phyloP scores from a whole-genome alignment of 2,888 invertebrate genomes.

The Aleiodes alternator region DNA sequence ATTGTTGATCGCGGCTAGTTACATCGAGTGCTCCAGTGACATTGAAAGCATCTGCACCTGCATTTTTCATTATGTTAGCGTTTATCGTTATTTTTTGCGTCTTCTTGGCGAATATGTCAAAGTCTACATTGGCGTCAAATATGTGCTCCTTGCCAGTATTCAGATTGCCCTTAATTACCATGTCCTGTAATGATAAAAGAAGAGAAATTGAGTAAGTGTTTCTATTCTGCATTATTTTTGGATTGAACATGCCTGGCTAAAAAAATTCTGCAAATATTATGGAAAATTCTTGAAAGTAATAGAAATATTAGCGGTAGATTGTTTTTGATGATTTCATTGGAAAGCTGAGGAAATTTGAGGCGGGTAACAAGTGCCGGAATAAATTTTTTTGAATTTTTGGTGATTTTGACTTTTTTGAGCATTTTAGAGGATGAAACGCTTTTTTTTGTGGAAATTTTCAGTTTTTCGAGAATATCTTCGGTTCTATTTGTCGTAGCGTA shows the following conservation, averaged over 20 bases:
- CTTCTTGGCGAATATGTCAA: slow-evolving; percentile 80
- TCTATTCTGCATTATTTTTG: background rate
- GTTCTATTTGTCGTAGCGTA: no score
- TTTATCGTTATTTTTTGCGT: slow-evolving; percentile 77
- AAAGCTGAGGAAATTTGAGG: no score
- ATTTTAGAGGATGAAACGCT: no score
- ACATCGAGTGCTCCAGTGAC: slow-evolving; percentile 72
- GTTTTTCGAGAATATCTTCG: no score
- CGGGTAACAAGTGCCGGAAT: no score
- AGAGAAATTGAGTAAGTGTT: background rate
- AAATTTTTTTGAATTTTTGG: no score
- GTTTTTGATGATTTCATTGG: no score
- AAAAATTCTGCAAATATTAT: no score
- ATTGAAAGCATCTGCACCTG: slow-evolving; percentile 72
- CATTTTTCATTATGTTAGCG: slow-evolving; percentile 65
- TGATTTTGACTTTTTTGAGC: no score
- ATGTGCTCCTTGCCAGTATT: slow-evolving; percentile 73
- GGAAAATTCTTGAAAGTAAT: no score
- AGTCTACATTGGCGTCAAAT: slow-evolving; percentile 74
- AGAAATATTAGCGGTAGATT: no score
- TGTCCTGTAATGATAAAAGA: slow-evolving; percentile 67
- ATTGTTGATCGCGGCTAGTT: slow-evolving; percentile 76
- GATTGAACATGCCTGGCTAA: background rate
- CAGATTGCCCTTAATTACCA: slow-evolving; percentile 75
- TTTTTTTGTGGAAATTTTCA: no score